Evolutionary conservation across 1,140 invertebrate species (phyloP).

Genomic region (Leguminivora glycinivorella): DNA sequence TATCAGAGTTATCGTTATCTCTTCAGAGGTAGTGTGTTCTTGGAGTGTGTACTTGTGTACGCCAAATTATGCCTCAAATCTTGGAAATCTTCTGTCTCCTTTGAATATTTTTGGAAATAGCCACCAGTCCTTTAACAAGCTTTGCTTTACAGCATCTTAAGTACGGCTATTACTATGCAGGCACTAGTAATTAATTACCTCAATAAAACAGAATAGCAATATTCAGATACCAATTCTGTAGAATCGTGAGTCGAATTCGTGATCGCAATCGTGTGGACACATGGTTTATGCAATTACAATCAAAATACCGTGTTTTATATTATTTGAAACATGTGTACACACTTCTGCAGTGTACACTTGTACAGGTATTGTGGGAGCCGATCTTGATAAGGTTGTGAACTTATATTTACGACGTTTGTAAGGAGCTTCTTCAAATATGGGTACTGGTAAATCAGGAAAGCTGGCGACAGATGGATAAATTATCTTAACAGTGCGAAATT

Average conservation of each 20-base stretch:
- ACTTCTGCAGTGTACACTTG: no score
- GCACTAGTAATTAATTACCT: constrained; percentile 16
- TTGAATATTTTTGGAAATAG: neutral
- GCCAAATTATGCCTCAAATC: neutral
- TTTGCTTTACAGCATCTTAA: constrained; percentile 12
- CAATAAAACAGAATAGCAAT: neutral
- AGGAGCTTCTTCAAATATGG: neutral
- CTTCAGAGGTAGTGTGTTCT: no score
- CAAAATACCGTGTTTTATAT: neutral
- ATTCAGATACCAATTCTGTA: neutral
- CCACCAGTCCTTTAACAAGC: neutral
- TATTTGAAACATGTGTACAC: neutral
- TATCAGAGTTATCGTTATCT: no score
- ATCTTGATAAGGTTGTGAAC: constrained; percentile 13
- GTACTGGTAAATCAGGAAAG: no score
- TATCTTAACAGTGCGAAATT: no score
- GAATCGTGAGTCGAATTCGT: constrained; percentile 13
- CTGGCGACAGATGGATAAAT: no score
- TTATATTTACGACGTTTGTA: neutral
- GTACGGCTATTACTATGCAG: neutral
- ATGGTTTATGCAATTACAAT: constrained; percentile 13
- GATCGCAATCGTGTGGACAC: constrained; percentile 6
- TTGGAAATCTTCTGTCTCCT: neutral
- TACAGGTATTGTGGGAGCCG: neutral
- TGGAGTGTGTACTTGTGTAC: no score